These are phyloP conservation scores for Numenius phaeopus DNA, from an alignment of 2,797 vertebrate genomes.

Conservation along the genomic window DNA sequence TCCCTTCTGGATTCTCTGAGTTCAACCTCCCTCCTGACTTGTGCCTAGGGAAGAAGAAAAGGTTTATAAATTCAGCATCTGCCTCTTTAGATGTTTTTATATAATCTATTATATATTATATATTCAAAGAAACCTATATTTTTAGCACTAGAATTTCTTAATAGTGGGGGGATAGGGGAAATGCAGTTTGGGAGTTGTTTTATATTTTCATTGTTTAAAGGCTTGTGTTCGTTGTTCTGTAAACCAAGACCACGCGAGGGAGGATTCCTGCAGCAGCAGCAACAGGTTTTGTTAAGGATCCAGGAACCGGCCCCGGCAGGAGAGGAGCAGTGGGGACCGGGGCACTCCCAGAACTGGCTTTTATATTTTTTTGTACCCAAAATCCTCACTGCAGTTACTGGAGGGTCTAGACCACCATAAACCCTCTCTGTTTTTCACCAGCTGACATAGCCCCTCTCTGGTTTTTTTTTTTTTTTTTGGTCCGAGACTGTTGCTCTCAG, in stretches of 20 bases:
- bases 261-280: constrained; percentile 16
- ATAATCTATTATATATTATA: constrained; percentile 72
- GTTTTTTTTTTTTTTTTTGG: background rate
- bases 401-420: constrained; percentile 8
- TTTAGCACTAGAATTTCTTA: constrained; percentile 65
- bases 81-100: constrained; percentile 65
- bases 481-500: background rate
- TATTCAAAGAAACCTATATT: constrained; percentile 67
- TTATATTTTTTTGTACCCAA: constrained; percentile 24
- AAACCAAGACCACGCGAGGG: background rate
- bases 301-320: background rate
- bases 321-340: background rate
- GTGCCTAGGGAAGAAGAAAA: constrained; percentile 14
- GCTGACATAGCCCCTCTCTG: background rate
- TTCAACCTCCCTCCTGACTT: constrained; percentile 60
- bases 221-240: background rate
- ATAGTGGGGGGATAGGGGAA: background rate
- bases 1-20: constrained; percentile 68
- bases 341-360: background rate
- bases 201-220: constrained; percentile 40
- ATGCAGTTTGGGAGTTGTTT: background rate
- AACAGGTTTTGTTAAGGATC: background rate
- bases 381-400: constrained; percentile 5
- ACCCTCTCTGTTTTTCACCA: background rate
- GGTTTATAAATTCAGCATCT: constrained; percentile 40